Conservation (phyloP, 2,888 invertebrate genomes). For the Eupithecia subumbrata region DNA sequence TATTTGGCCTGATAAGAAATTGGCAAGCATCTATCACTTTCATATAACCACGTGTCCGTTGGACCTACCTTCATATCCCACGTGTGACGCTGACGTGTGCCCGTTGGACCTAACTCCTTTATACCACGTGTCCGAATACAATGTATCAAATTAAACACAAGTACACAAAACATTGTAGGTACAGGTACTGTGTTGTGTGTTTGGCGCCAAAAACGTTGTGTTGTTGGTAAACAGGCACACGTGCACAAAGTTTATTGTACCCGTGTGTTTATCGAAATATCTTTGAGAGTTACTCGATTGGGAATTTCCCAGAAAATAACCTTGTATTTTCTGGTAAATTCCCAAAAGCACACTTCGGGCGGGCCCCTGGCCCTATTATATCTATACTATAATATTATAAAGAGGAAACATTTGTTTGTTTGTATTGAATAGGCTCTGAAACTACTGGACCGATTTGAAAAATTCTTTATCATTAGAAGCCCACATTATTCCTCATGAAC, state of each 20-base stretch:
- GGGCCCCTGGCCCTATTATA: too few relatives aligned
- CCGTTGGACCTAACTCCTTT: too few relatives aligned
- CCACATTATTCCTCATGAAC: too few relatives aligned
- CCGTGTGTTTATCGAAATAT: neutral
- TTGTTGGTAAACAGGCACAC: conserved; percentile 31
- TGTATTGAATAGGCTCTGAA: too few relatives aligned
- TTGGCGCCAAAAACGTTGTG: conserved; percentile 28
- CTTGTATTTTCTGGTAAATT: neutral
- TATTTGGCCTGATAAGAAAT: neutral
- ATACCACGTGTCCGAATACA: neutral
- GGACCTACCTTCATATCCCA: neutral
- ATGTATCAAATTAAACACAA: too few relatives aligned
- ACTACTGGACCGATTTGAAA: too few relatives aligned
- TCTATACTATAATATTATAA: too few relatives aligned
- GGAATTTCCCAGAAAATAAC: neutral
- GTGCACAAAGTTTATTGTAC: neutral
- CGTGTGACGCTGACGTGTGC: too few relatives aligned
- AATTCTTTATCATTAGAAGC: too few relatives aligned
- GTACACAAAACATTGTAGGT: too few relatives aligned
- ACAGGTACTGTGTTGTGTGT: neutral
- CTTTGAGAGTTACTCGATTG: neutral
- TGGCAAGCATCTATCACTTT: neutral
- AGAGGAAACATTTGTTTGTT: too few relatives aligned
- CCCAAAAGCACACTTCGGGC: neutral
- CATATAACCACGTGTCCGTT: neutral